A percentile compares a stretch with the other conserved stretches of the same genome.
These are phyloP conservation scores for Lutraria lutraria DNA, from an alignment of 2,888 invertebrate species.

Conservation along the genomic window DNA sequence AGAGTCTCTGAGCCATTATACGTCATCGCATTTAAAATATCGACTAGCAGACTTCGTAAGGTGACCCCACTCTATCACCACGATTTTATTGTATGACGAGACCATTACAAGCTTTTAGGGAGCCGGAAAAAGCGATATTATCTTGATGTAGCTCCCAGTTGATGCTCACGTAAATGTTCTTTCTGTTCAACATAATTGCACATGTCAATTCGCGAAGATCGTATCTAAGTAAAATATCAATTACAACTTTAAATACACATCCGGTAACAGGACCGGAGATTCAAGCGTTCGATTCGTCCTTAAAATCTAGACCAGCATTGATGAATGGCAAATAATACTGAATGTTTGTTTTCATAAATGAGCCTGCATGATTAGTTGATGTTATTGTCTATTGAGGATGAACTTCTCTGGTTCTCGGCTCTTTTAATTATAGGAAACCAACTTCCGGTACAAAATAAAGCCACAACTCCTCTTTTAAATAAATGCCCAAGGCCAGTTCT, in stretches of 20 bases:
- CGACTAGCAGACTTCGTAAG: slow-evolving; percentile 37
- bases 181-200: slow-evolving; percentile 59
- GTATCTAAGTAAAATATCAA: slow-evolving; percentile 64
- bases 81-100: slow-evolving; percentile 48
- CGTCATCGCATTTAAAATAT: slow-evolving; percentile 25
- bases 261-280: slow-evolving; percentile 53
- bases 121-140: slow-evolving; percentile 52
- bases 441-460: not conserved
- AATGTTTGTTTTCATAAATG: slow-evolving; percentile 15
- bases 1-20: not conserved
- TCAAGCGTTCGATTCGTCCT: slow-evolving; percentile 36
- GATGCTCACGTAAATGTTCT: slow-evolving; percentile 53
- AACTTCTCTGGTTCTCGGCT: slow-evolving; percentile 1
- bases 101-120: slow-evolving; percentile 54
- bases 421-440: not conserved
- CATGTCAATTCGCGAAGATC: slow-evolving; percentile 57
- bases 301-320: slow-evolving; percentile 43
- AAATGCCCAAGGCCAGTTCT: not conserved
- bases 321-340: slow-evolving; percentile 14
- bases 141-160: slow-evolving; percentile 36
- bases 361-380: not conserved
- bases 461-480: not conserved
- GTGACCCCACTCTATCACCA: slow-evolving; percentile 36
- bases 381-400: not conserved
- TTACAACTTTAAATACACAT: slow-evolving; percentile 60